Percentiles rank a stretch among this genome's conserved stretches.
Evolutionary conservation across 2,113 vertebrate species (phyloP).

Genomic region (Mobula hypostoma): DNA sequence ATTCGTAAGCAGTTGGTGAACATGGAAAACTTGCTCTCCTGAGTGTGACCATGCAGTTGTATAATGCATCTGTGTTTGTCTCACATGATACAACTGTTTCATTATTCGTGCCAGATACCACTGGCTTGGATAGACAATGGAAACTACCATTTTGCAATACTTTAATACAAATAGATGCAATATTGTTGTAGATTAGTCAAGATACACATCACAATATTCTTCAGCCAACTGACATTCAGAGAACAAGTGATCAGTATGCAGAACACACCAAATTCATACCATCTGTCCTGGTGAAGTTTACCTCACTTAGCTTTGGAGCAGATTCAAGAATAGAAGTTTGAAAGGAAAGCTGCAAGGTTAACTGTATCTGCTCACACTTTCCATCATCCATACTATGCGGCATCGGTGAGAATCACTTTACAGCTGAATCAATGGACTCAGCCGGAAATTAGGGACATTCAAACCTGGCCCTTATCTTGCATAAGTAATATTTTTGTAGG

Average conservation of each 20-base stretch:
- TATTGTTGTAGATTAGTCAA: not conserved
- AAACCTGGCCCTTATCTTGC: too few species aligned
- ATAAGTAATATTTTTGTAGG: too few species aligned
- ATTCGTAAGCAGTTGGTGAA: not conserved
- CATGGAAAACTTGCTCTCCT: not conserved
- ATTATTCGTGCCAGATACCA: not conserved
- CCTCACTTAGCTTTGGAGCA: not conserved
- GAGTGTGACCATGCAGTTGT: not conserved
- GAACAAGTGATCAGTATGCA: not conserved
- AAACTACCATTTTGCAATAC: not conserved
- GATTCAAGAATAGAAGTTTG: not conserved
- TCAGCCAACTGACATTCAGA: not conserved
- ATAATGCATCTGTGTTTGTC: not conserved
- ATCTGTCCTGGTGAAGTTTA: not conserved
- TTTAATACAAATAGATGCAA: not conserved
- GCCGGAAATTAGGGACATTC: too few species aligned
- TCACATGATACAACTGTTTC: not conserved
- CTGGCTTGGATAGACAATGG: not conserved
- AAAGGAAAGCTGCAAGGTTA: not conserved
- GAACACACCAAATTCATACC: not conserved
- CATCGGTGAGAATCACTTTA: too few species aligned
- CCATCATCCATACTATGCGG: not conserved
- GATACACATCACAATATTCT: not conserved
- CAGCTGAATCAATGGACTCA: too few species aligned
- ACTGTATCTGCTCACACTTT: not conserved